These are phyloP conservation scores for Thunnus albacares DNA, from an alignment of 2,797 vertebrate genomes.

Conservation along the genomic window DNA sequence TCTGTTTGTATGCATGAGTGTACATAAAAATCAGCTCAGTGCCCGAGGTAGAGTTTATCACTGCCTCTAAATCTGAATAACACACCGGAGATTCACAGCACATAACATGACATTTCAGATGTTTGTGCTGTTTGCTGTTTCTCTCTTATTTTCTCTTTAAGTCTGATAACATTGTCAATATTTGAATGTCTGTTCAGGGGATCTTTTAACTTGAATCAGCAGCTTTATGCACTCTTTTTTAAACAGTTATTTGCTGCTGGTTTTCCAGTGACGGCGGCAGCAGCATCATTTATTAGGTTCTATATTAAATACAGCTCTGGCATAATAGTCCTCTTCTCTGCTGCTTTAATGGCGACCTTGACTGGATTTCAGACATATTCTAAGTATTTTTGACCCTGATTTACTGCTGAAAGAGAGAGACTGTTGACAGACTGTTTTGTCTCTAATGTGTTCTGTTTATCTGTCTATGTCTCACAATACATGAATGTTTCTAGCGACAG, in stretches of 20 bases:
- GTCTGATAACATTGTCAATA: conserved; percentile 9
- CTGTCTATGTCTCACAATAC: background rate
- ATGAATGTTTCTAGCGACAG: background rate
- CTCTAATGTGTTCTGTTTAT: background rate
- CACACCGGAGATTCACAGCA: conserved; percentile 40
- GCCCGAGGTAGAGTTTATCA: conserved; percentile 45
- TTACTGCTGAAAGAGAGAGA: background rate
- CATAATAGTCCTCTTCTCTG: background rate
- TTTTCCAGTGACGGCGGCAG: background rate
- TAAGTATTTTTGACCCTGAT: background rate
- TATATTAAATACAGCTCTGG: background rate
- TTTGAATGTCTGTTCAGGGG: conserved; percentile 7
- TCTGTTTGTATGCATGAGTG: background rate
- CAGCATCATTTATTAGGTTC: background rate
- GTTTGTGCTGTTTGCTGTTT: conserved; percentile 15
- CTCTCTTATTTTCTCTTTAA: conserved; percentile 14
- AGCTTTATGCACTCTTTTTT: conserved; percentile 1
- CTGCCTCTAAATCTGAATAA: conserved; percentile 55
- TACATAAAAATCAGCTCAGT: conserved; percentile 37
- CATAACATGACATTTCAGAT: conserved; percentile 22
- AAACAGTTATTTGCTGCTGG: conserved; percentile 15
- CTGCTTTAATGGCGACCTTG: background rate
- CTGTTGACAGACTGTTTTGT: background rate
- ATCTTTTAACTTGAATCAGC: conserved; percentile 18
- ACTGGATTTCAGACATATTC: background rate